These are phyloP conservation scores for Tiliacea aurago DNA, from an alignment of 2,888 invertebrate species.

Conservation along the genomic window DNA sequence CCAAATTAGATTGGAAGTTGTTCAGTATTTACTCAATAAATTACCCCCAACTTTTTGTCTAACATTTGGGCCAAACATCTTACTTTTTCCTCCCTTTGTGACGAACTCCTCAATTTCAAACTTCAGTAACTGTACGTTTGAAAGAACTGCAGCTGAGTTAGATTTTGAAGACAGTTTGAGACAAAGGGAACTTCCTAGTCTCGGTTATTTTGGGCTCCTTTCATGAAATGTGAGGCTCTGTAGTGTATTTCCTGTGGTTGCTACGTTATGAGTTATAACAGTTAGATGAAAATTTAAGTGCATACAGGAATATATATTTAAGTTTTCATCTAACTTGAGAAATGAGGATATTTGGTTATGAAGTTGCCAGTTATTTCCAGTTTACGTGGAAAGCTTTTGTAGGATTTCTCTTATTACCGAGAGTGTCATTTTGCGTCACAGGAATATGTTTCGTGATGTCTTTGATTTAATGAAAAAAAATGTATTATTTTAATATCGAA, in stretches of 20 bases:
- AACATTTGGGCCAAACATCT: conserved; percentile 37
- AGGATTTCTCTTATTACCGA: background rate
- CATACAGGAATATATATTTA: background rate
- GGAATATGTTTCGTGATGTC: too few relatives aligned
- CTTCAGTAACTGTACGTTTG: conserved; percentile 22
- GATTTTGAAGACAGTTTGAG: conserved; percentile 9
- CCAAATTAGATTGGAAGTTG: conserved; percentile 46
- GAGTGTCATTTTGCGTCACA: background rate
- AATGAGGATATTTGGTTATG: background rate
- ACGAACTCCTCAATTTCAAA: conserved; percentile 44
- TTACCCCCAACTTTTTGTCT: conserved; percentile 43
- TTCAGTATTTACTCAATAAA: conserved; percentile 47
- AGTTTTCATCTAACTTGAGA: conserved; percentile 6
- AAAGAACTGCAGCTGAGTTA: conserved; percentile 27
- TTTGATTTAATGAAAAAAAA: too few relatives aligned
- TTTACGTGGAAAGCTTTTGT: background rate
- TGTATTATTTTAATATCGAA: too few relatives aligned
- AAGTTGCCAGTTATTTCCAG: background rate
- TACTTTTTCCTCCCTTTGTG: conserved; percentile 31
- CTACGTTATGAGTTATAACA: background rate
- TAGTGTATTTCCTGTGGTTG: background rate
- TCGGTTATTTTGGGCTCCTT: conserved; percentile 20
- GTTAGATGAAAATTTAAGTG: conserved; percentile 5
- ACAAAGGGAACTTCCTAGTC: conserved; percentile 16
- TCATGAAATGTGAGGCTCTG: background rate